Conservation (phyloP, 2,888 invertebrate genomes). For the Andrena haemorrhoa region DNA sequence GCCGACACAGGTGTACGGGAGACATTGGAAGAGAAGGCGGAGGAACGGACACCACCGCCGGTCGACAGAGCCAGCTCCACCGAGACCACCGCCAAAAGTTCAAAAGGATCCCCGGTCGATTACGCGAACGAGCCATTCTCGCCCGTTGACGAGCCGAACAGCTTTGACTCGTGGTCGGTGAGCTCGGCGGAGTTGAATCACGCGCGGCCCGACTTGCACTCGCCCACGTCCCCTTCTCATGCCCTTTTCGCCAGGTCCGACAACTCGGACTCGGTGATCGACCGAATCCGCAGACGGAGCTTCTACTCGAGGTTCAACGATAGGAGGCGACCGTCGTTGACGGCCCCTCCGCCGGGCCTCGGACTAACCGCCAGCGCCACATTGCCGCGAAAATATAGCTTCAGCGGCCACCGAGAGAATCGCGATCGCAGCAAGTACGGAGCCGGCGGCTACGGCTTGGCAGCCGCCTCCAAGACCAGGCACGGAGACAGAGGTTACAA, state of each 20-base stretch:
- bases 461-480: neutral
- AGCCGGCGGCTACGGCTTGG: neutral
- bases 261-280: slow-evolving; percentile 90
- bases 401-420: slow-evolving; percentile 76
- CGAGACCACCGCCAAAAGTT: neutral
- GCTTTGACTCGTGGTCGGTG: slow-evolving; percentile 89
- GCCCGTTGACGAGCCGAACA: slow-evolving; percentile 85
- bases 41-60: neutral
- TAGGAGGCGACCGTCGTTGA: slow-evolving; percentile 90
- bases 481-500: slow-evolving; percentile 23
- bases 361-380: slow-evolving; percentile 77
- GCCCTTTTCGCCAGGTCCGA: slow-evolving; percentile 75
- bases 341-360: slow-evolving; percentile 85
- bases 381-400: slow-evolving; percentile 84
- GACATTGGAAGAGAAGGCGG: neutral
- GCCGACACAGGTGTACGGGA: neutral
- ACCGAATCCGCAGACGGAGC: slow-evolving; percentile 94
- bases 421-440: slow-evolving; percentile 41
- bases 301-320: slow-evolving; percentile 96
- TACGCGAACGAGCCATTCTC: slow-evolving; percentile 56
- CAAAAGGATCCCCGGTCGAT: slow-evolving; percentile 16
- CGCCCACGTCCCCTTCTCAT: slow-evolving; percentile 67
- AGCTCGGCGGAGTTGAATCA: slow-evolving; percentile 86
- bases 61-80: neutral
- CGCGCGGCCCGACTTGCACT: slow-evolving; percentile 81